A percentile compares a stretch with the other conserved stretches of the same genome.
phyloP scores from a whole-genome alignment of 2,888 invertebrate genomes.

The Andrena trimmerana region DNA sequence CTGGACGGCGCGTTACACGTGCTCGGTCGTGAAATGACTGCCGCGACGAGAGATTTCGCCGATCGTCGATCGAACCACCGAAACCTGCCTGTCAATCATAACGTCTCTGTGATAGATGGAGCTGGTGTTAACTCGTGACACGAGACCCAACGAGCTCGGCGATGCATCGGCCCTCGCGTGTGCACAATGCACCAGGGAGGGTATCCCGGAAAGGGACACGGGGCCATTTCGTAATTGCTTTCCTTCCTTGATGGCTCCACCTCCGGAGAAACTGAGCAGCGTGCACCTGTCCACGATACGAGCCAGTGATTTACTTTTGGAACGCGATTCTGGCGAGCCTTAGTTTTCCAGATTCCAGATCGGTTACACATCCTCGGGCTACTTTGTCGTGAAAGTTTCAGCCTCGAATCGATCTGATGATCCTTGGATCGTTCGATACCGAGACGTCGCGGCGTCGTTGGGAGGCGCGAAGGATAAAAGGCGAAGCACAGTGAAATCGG shows the following conservation, averaged over 20 bases:
- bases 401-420: not conserved
- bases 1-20: constrained; percentile 11
- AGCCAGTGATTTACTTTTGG: constrained; percentile 37
- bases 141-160: constrained; percentile 15
- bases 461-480: not conserved
- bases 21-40: not conserved
- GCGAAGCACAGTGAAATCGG: constrained; percentile 2
- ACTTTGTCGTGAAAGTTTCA: constrained; percentile 4
- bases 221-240: constrained; percentile 58
- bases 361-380: constrained; percentile 15
- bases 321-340: constrained; percentile 8
- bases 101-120: no score
- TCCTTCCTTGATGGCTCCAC: constrained; percentile 25
- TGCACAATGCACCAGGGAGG: constrained; percentile 15
- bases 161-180: constrained; percentile 15
- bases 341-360: constrained; percentile 1
- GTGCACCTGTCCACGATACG: constrained; percentile 12
- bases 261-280: constrained; percentile 14
- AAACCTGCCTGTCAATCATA: no score
- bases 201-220: constrained; percentile 32
- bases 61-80: no score
- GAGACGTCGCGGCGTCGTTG: not conserved
- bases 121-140: constrained; percentile 22
- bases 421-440: not conserved
- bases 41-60: no score